phyloP scores from a whole-genome alignment of 2,888 invertebrate species.

The Drosophila mayaguana region DNA sequence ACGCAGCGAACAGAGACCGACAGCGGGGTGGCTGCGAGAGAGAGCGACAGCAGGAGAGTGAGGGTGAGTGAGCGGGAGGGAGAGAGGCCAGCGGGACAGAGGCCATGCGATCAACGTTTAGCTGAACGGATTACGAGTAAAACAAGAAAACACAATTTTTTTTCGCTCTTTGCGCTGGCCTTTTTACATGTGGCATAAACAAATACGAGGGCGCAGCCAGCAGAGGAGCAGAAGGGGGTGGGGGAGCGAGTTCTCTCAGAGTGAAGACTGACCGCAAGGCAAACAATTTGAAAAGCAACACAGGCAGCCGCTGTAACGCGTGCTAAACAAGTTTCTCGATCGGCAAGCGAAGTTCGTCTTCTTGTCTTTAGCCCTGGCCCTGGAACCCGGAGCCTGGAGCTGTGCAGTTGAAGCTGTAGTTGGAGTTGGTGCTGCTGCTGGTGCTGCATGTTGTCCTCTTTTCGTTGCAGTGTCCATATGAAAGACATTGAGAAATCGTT shows the following conservation, averaged over 20 bases:
- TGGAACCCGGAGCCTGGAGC: not conserved
- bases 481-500: conserved; percentile 83
- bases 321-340: conserved; percentile 81
- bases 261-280: conserved; percentile 66
- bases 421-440: not conserved
- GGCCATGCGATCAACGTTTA: conserved; percentile 69
- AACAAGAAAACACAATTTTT: conserved; percentile 35
- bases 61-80: not conserved
- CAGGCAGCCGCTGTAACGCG: conserved; percentile 83
- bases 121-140: conserved; percentile 63
- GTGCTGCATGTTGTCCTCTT: conserved; percentile 9
- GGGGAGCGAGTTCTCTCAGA: conserved; percentile 1
- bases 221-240: not conserved
- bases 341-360: conserved; percentile 64
- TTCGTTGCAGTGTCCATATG: conserved; percentile 52
- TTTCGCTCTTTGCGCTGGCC: conserved; percentile 8
- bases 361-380: conserved; percentile 36
- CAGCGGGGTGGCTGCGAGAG: conserved; percentile 3
- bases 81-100: not conserved
- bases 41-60: not conserved
- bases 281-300: conserved; percentile 79
- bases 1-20: conserved; percentile 60
- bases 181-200: conserved; percentile 69
- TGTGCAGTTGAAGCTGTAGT: not conserved
- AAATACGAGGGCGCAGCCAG: conserved; percentile 51